Percentiles rank a stretch among this genome's conserved stretches.
phyloP scores from a whole-genome alignment of 2,113 vertebrate species.

The Caretta caretta region DNA sequence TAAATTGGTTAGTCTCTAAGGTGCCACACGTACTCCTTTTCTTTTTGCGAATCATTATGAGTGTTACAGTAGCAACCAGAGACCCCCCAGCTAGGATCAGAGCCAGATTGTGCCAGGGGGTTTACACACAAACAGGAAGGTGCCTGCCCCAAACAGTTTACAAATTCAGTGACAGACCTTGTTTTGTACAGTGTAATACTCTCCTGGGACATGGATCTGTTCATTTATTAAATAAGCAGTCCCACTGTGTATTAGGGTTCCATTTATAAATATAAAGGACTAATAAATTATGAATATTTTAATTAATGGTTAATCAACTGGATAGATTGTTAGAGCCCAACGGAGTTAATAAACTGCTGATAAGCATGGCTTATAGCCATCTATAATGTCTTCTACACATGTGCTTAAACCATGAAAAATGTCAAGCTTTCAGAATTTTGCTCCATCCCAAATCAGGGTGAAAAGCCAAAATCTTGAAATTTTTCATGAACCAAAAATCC shows the following conservation, averaged over 20 bases:
- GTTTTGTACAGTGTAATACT: not conserved
- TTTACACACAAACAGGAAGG: not conserved
- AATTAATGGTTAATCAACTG: conserved; percentile 56
- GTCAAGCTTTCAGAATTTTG: not conserved
- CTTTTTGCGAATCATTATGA: not conserved
- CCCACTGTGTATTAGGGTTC: conserved; percentile 5
- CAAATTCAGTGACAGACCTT: not conserved
- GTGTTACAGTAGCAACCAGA: not conserved
- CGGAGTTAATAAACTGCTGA: conserved; percentile 25
- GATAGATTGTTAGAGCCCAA: conserved; percentile 42
- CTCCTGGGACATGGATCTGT: conserved; percentile 9
- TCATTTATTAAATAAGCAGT: conserved; percentile 10
- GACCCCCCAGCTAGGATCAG: not conserved
- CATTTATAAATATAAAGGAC: conserved; percentile 39
- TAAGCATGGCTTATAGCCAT: conserved; percentile 12
- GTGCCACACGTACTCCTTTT: no score
- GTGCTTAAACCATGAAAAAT: not conserved
- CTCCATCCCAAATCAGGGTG: not conserved
- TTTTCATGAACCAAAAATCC: not conserved
- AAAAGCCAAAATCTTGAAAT: not conserved
- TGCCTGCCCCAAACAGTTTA: not conserved
- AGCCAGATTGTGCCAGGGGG: not conserved
- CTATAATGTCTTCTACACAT: not conserved
- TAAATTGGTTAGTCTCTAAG: no score
- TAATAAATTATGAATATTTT: conserved; percentile 56